phyloP scores from a whole-genome alignment of 2,113 vertebrate genomes.

The Eubucco bourcierii region DNA sequence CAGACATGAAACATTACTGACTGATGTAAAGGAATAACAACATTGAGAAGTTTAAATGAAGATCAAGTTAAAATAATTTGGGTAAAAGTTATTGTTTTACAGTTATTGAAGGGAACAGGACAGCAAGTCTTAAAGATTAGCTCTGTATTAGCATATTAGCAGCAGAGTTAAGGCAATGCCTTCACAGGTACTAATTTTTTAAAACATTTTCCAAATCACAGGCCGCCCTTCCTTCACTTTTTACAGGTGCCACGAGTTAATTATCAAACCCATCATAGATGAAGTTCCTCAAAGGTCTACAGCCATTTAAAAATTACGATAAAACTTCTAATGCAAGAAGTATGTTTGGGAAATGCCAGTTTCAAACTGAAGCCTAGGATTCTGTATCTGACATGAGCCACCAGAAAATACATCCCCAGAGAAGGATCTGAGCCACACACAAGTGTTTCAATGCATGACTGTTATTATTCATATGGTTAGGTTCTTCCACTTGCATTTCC shows the following conservation, averaged over 20 bases:
- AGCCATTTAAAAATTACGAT: constrained; percentile 5
- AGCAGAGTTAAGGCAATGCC: neutral
- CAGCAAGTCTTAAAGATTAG: neutral
- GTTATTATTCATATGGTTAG: neutral
- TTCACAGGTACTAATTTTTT: neutral
- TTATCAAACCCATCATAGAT: neutral
- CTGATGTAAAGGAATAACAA: neutral
- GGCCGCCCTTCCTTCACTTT: neutral
- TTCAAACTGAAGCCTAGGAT: neutral
- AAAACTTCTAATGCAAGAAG: neutral
- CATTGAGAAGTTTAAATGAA: neutral
- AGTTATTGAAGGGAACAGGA: neutral
- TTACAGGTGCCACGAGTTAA: neutral
- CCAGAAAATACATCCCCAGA: neutral
- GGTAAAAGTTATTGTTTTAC: neutral
- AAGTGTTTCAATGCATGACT: neutral
- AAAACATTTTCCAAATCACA: neutral
- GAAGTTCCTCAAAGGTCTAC: neutral
- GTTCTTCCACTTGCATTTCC: neutral
- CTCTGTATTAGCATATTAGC: neutral
- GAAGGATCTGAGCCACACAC: neutral
- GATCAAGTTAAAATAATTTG: neutral
- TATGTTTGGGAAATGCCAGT: neutral
- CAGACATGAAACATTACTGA: neutral
- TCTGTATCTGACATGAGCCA: neutral